A percentile compares a stretch with the other conserved stretches of the same genome.
Evolutionary conservation across 2,113 vertebrate genomes (phyloP).

Genomic region (Saguinus imperator): DNA sequence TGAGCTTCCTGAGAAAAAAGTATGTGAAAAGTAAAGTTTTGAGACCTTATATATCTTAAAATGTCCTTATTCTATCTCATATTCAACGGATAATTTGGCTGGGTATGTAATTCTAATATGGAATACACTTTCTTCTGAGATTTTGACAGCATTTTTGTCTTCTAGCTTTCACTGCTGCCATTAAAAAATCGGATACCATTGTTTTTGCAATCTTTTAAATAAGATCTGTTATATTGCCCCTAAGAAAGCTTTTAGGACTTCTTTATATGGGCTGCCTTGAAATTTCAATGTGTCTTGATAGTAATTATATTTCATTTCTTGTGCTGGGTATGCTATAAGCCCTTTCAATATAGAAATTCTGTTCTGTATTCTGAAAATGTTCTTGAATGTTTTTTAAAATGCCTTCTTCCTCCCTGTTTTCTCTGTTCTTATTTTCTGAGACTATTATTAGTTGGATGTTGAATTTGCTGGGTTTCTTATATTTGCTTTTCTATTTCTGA

Average conservation of each 20-base stretch:
- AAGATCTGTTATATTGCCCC: background rate
- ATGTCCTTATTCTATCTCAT: background rate
- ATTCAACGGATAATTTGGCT: background rate
- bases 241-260: background rate
- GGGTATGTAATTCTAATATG: background rate
- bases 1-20: background rate
- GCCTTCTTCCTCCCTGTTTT: background rate
- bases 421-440: background rate
- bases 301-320: background rate
- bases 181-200: background rate
- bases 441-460: constrained; percentile 10
- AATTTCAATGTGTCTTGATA: constrained; percentile 6
- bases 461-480: background rate
- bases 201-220: background rate
- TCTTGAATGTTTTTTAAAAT: background rate
- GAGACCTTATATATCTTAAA: background rate
- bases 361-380: background rate
- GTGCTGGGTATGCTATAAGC: background rate
- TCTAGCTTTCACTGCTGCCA: background rate
- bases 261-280: background rate
- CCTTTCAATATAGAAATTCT: background rate
- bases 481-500: background rate
- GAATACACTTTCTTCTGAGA: background rate
- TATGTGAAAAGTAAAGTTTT: background rate
- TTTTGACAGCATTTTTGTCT: background rate